Conservation (phyloP, 1,140 invertebrate genomes). For the Eciton burchellii region DNA sequence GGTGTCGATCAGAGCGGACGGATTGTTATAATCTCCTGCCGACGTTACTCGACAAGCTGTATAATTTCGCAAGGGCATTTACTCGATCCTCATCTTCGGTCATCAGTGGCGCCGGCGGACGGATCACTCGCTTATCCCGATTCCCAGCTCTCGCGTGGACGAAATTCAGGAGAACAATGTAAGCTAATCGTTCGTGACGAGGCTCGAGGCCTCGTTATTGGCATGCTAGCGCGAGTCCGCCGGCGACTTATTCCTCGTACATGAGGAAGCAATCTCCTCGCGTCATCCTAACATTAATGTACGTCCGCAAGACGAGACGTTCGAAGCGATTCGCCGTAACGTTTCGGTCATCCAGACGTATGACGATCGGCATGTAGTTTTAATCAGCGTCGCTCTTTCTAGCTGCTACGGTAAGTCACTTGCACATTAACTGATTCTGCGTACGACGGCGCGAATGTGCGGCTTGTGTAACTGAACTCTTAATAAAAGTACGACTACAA, state of each 20-base stretch:
- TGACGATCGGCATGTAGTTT: conserved; percentile 58
- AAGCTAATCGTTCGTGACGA: too few species aligned
- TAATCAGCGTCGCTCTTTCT: conserved; percentile 56
- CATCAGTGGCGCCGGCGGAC: conserved; percentile 57
- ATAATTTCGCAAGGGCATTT: conserved; percentile 67
- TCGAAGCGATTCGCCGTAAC: conserved; percentile 64
- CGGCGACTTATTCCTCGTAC: conserved; percentile 71
- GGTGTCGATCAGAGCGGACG: not conserved
- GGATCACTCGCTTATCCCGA: not conserved
- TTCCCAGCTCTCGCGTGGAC: not conserved
- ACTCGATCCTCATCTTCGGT: conserved; percentile 55
- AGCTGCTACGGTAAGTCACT: conserved; percentile 71
- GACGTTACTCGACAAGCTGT: conserved; percentile 58
- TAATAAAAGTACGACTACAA: conserved; percentile 80
- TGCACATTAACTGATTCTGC: conserved; percentile 72
- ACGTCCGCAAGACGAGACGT: conserved; percentile 83
- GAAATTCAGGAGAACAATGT: not conserved
- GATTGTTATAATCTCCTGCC: conserved; percentile 46
- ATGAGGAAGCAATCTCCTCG: conserved; percentile 59
- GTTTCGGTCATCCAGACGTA: conserved; percentile 83
- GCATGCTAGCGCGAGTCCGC: conserved; percentile 75
- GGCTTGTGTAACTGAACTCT: conserved; percentile 79
- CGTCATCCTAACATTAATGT: conserved; percentile 68
- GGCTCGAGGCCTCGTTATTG: conserved; percentile 53
- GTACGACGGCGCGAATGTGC: conserved; percentile 76